Conservation (phyloP, 2,888 invertebrate genomes). For the Harpagoxenus sublaevis region DNA sequence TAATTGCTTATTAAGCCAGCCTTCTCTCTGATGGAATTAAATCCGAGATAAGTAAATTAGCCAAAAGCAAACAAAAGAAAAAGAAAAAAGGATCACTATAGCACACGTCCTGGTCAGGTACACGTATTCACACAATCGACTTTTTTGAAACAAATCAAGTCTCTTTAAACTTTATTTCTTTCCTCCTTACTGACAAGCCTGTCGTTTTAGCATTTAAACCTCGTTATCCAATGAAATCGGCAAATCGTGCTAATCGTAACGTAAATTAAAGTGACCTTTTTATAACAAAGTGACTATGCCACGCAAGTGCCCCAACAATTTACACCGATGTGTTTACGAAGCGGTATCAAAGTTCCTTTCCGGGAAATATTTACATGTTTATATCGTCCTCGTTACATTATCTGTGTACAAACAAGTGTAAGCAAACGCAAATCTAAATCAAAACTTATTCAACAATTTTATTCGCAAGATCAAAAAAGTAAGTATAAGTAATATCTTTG, state of each 20-base stretch:
- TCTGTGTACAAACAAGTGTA: constrained; percentile 57
- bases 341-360: constrained; percentile 60
- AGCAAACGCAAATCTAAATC: constrained; percentile 51
- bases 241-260: not conserved
- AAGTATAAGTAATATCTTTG: constrained; percentile 58
- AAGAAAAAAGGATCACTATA: constrained; percentile 48
- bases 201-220: constrained; percentile 8
- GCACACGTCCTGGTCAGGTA: constrained; percentile 77
- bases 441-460: constrained; percentile 49
- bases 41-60: constrained; percentile 64
- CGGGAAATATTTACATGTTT: constrained; percentile 67
- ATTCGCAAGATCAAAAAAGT: constrained; percentile 56
- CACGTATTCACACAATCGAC: constrained; percentile 55
- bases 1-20: constrained; percentile 64
- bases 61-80: constrained; percentile 10
- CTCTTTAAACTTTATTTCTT: constrained; percentile 22
- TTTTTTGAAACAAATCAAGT: constrained; percentile 56
- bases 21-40: constrained; percentile 59
- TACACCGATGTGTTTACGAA: constrained; percentile 48
- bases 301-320: constrained; percentile 74
- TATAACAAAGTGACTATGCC: constrained; percentile 61
- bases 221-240: constrained; percentile 11
- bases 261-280: constrained; percentile 58
- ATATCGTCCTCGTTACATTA: constrained; percentile 45
- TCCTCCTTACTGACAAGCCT: constrained; percentile 11